These are phyloP conservation scores for Apotomis turbidana DNA, from an alignment of 2,888 invertebrate genomes.

Conservation along the genomic window DNA sequence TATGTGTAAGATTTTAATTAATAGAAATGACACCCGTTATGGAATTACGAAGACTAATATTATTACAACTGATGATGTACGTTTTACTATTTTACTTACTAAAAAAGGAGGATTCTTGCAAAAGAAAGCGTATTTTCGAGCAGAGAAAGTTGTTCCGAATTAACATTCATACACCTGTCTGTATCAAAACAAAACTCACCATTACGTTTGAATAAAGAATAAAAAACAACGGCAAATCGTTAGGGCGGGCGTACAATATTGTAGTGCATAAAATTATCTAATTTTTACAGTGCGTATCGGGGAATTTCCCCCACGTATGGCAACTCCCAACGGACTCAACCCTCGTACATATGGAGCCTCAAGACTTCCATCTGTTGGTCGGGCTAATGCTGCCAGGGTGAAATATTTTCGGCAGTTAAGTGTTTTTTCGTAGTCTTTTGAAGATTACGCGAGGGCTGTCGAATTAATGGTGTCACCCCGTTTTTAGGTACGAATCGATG, in stretches of 20 bases:
- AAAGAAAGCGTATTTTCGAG: no score
- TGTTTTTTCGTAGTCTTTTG: slow-evolving; percentile 24
- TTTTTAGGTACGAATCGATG: slow-evolving; percentile 1
- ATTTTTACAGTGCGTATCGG: slow-evolving; percentile 74
- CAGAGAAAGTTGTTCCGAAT: no score
- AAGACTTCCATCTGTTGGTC: slow-evolving; percentile 63
- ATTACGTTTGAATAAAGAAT: slow-evolving; percentile 23
- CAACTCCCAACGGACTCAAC: slow-evolving; percentile 63
- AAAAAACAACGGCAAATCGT: slow-evolving; percentile 38
- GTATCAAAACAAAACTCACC: slow-evolving; percentile 15
- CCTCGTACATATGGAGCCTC: slow-evolving; percentile 60
- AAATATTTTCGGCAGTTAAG: slow-evolving; percentile 35
- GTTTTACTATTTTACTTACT: no score
- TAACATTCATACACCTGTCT: background rate
- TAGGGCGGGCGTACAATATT: slow-evolving; percentile 49
- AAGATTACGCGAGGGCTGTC: slow-evolving; percentile 17
- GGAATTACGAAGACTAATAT: no score
- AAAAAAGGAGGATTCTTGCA: no score
- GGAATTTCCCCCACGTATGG: slow-evolving; percentile 53
- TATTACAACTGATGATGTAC: no score
- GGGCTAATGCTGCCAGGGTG: slow-evolving; percentile 37
- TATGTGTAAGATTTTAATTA: no score
- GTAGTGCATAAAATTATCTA: slow-evolving; percentile 79
- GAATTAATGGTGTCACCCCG: slow-evolving; percentile 8
- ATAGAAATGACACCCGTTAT: no score